A percentile compares a stretch with the other conserved stretches of the same genome.
phyloP scores from a whole-genome alignment of 2,113 vertebrate genomes.

The Rutilus rutilus region DNA sequence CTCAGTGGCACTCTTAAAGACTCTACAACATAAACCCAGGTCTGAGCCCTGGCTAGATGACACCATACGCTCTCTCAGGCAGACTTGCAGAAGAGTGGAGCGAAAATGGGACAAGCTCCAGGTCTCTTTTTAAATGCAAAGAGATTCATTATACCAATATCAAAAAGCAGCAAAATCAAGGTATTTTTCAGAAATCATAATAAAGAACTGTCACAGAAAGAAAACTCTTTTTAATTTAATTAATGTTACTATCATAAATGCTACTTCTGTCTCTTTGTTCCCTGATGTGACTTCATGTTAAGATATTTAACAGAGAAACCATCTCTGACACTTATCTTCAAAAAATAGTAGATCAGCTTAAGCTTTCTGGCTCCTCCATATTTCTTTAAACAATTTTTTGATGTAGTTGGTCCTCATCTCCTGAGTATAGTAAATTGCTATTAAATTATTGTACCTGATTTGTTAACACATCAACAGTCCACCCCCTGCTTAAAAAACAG shows the following conservation, averaged over 20 bases:
- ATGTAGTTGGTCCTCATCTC: not conserved
- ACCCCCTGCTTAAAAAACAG: no score
- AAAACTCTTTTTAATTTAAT: not conserved
- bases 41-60: no score
- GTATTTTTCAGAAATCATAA: not conserved
- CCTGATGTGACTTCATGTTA: not conserved
- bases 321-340: not conserved
- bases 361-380: not conserved
- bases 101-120: not conserved
- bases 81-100: no score
- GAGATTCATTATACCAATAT: not conserved
- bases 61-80: no score
- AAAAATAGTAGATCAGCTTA: not conserved
- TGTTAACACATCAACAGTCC: no score
- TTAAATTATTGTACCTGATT: no score
- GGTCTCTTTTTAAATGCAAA: not conserved
- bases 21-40: no score
- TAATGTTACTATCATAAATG: not conserved
- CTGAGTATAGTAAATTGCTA: not conserved
- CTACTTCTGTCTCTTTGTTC: not conserved
- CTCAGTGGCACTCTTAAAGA: no score
- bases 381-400: not conserved
- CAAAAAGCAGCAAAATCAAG: not conserved
- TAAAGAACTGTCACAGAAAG: not conserved
- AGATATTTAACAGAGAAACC: no score